Conservation (phyloP, 92 coral and sea anemone genomes). For the Paragorgia papillata region DNA sequence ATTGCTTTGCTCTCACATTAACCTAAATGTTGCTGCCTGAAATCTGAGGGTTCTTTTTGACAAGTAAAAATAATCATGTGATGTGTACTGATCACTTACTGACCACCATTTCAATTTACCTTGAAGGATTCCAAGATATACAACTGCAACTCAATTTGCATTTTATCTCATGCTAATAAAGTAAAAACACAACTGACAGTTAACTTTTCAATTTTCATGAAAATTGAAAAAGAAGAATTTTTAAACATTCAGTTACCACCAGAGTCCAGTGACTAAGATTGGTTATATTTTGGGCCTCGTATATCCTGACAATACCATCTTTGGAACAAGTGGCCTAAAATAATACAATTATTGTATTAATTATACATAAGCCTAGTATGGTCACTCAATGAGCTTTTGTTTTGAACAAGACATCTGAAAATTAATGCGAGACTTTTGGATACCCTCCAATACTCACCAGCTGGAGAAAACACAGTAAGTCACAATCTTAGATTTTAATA, state of each 20-base stretch:
- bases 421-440: too few species aligned
- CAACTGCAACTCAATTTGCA: conserved; percentile 96
- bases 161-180: conserved; percentile 83
- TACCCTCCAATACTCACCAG: too few species aligned
- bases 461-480: too few species aligned
- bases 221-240: too few species aligned
- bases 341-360: neutral
- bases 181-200: neutral
- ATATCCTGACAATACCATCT: conserved; percentile 96
- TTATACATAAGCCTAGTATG: neutral
- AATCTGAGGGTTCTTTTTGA: too few species aligned
- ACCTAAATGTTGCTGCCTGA: too few species aligned
- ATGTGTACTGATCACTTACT: too few species aligned
- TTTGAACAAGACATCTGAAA: too few species aligned
- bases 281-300: conserved; percentile 93
- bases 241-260: conserved; percentile 53
- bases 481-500: too few species aligned
- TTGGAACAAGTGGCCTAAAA: conserved; percentile 94
- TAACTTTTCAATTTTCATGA: neutral
- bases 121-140: conserved; percentile 96
- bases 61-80: too few species aligned
- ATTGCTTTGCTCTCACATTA: too few species aligned
- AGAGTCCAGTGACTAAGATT: conserved; percentile 92
- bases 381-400: too few species aligned
- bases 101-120: conserved; percentile 68